phyloP scores from a whole-genome alignment of 2,113 vertebrate species.

The Castor canadensis region DNA sequence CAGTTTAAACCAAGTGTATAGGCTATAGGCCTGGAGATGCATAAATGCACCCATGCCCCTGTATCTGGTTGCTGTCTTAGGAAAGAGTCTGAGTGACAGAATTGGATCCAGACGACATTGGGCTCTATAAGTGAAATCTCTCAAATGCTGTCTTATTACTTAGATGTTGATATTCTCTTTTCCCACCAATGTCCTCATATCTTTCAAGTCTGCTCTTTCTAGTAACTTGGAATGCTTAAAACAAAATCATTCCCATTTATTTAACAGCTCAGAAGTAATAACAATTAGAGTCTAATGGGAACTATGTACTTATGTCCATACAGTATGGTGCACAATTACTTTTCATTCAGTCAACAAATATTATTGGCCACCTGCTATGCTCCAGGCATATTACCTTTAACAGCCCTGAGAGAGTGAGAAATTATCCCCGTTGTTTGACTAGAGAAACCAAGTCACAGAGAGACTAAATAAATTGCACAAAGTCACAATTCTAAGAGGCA shows the following conservation, averaged over 20 bases:
- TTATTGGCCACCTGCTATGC: neutral
- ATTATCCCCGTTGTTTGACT: neutral
- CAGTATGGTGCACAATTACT: neutral
- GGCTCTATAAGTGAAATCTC: slow-evolving; percentile 11
- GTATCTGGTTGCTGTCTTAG: neutral
- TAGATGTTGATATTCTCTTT: neutral
- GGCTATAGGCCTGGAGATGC: neutral
- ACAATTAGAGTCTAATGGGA: neutral
- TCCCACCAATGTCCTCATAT: neutral
- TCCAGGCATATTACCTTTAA: neutral
- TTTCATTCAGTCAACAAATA: neutral
- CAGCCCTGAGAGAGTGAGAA: neutral
- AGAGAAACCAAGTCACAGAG: neutral
- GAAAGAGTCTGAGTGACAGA: neutral
- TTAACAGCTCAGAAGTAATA: neutral
- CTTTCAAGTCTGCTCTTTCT: neutral
- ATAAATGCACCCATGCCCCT: neutral
- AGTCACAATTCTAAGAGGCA: neutral
- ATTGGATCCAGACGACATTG: neutral
- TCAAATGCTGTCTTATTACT: neutral
- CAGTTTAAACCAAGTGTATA: neutral
- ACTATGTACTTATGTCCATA: neutral
- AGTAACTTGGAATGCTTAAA: neutral
- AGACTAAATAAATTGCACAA: neutral
- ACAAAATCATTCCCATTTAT: neutral